phyloP scores from a whole-genome alignment of 2,797 vertebrate species.

The Acanthis flammea region DNA sequence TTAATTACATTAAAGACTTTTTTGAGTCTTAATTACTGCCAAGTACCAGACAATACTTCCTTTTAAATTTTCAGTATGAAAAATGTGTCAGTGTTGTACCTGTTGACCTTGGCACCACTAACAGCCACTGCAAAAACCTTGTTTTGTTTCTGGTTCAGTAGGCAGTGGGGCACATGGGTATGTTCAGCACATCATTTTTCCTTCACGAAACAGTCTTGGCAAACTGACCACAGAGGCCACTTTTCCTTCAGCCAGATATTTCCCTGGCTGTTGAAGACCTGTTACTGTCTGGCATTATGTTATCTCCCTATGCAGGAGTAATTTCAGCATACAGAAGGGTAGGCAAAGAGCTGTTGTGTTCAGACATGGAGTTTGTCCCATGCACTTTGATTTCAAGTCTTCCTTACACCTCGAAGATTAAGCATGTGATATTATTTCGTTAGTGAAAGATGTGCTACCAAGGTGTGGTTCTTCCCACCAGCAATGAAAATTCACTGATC shows the following conservation, averaged over 20 bases:
- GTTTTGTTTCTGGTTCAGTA: neutral
- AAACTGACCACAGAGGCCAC: neutral
- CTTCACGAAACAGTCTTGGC: neutral
- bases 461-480: neutral
- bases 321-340: neutral
- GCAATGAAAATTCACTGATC: neutral
- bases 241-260: neutral
- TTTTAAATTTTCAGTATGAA: neutral
- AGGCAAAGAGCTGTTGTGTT: neutral
- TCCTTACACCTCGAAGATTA: neutral
- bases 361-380: neutral
- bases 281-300: neutral
- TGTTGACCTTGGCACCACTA: neutral
- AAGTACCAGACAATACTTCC: neutral
- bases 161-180: neutral
- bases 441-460: neutral
- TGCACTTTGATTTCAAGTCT: neutral
- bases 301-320: fast-evolving
- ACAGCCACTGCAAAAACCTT: neutral
- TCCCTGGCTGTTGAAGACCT: neutral
- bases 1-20: neutral
- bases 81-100: neutral
- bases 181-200: neutral
- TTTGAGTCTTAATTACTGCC: neutral
- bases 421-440: neutral